Conservation (phyloP, 2,113 vertebrate species). For the Tiliqua scincoides region DNA sequence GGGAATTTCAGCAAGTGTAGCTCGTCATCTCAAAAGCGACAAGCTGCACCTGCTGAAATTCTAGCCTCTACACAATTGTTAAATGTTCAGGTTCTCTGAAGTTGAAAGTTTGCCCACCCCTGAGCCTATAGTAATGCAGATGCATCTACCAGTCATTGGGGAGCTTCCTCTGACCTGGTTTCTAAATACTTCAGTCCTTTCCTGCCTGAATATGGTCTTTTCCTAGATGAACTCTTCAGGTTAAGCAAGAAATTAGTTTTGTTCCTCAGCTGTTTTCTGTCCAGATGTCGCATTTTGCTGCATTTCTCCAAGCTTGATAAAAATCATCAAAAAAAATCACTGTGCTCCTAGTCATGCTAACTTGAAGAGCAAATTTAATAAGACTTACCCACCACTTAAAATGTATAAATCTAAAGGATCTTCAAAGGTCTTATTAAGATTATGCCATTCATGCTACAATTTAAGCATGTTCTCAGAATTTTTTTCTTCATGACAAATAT, state of each 20-base stretch:
- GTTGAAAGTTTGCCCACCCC: too few relatives aligned
- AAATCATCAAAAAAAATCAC: constrained; percentile 2
- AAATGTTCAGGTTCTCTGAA: too few relatives aligned
- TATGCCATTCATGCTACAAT: constrained; percentile 9
- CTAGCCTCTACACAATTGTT: too few relatives aligned
- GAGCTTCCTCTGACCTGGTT: neutral
- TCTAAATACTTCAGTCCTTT: neutral
- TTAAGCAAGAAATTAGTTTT: constrained; percentile 11
- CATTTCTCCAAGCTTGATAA: constrained; percentile 26
- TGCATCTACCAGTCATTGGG: neutral
- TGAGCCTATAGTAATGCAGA: neutral
- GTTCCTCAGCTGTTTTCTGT: constrained; percentile 23
- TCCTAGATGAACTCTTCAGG: constrained; percentile 10
- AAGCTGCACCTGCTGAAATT: too few relatives aligned
- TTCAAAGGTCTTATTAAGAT: constrained; percentile 5
- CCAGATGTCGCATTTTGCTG: neutral
- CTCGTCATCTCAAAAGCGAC: too few relatives aligned
- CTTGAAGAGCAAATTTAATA: constrained; percentile 12
- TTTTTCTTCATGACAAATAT: constrained; percentile 53
- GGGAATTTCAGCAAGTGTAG: too few relatives aligned
- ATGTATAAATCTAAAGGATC: constrained; percentile 25
- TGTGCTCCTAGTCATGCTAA: constrained; percentile 9
- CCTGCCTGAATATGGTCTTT: neutral
- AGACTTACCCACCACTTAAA: constrained; percentile 4
- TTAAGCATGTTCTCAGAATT: constrained; percentile 23